phyloP scores from a whole-genome alignment of 1,140 invertebrate genomes.

The Sycobia sp. region DNA sequence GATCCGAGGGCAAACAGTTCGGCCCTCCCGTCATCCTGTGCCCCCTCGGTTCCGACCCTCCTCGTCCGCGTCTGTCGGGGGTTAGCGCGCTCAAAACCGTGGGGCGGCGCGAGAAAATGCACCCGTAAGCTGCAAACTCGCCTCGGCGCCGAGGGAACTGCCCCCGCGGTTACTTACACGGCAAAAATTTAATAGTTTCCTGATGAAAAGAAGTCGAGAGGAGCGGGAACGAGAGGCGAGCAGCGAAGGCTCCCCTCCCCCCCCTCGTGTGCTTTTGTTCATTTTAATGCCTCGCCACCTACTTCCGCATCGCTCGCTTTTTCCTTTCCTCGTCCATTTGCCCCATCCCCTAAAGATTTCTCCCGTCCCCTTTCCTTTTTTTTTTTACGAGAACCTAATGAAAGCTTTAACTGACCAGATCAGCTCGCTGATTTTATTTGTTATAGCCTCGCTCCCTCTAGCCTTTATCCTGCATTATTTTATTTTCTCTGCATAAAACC shows the following conservation, averaged over 20 bases:
- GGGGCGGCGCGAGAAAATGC: slow-evolving; percentile 14
- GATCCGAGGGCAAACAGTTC: not conserved
- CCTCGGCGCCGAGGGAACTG: too few species aligned
- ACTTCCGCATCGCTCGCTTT: too few species aligned
- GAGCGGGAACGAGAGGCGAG: too few species aligned
- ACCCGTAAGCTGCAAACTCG: slow-evolving; percentile 6
- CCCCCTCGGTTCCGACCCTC: too few species aligned
- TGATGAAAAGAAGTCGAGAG: slow-evolving; percentile 14
- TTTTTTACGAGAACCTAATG: slow-evolving; percentile 23
- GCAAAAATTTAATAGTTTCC: slow-evolving; percentile 32
- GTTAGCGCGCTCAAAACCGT: not conserved
- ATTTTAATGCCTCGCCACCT: not conserved
- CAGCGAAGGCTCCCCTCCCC: too few species aligned
- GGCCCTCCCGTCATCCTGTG: not conserved
- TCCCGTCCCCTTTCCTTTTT: not conserved
- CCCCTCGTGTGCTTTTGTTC: slow-evolving; percentile 10
- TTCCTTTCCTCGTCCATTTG: too few species aligned
- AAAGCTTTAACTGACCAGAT: slow-evolving; percentile 25
- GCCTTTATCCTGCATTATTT: not conserved
- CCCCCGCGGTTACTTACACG: not conserved
- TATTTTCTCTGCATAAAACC: not conserved
- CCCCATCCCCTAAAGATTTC: too few species aligned
- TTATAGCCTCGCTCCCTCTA: slow-evolving; percentile 1
- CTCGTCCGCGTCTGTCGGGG: not conserved
- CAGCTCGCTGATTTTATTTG: slow-evolving; percentile 11